These are phyloP conservation scores for Thecocarcelia acutangulata DNA, from an alignment of 2,888 invertebrate genomes.

Conservation along the genomic window DNA sequence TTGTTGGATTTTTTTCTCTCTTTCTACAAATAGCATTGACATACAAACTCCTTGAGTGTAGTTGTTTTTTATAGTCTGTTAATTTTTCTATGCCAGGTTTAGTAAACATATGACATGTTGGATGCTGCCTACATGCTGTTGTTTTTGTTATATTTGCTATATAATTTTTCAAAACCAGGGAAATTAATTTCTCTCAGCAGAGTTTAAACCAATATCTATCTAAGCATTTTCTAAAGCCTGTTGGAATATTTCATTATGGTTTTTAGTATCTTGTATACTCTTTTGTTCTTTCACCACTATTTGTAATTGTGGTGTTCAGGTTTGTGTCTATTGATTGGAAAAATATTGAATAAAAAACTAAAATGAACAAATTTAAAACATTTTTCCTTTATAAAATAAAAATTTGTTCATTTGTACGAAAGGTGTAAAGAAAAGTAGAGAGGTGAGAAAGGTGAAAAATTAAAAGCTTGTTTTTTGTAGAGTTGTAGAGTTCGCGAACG, in stretches of 20 bases:
- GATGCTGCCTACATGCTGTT: conserved; percentile 16
- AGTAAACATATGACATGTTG: conserved; percentile 52
- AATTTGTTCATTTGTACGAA: no score
- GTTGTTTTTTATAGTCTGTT: neutral
- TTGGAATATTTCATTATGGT: conserved; percentile 20
- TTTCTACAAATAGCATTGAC: conserved; percentile 56
- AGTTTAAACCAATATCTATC: conserved; percentile 1
- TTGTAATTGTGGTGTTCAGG: conserved; percentile 21
- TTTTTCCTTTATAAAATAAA: no score
- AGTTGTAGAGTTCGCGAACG: no score
- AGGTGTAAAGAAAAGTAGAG: no score
- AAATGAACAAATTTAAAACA: no score
- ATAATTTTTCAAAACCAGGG: conserved; percentile 28
- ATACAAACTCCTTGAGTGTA: conserved; percentile 24
- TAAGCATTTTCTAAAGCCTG: neutral
- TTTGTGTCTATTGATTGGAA: neutral
- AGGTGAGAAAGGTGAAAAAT: no score
- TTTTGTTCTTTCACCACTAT: neutral
- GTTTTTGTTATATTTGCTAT: neutral
- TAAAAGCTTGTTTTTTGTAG: no score
- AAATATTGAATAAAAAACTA: no score
- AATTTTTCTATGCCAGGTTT: conserved; percentile 8
- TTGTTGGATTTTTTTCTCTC: neutral
- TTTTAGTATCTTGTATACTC: neutral
- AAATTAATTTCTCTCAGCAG: conserved; percentile 32